Conservation (phyloP, 2,888 invertebrate genomes). For the Torymus tubicola region DNA sequence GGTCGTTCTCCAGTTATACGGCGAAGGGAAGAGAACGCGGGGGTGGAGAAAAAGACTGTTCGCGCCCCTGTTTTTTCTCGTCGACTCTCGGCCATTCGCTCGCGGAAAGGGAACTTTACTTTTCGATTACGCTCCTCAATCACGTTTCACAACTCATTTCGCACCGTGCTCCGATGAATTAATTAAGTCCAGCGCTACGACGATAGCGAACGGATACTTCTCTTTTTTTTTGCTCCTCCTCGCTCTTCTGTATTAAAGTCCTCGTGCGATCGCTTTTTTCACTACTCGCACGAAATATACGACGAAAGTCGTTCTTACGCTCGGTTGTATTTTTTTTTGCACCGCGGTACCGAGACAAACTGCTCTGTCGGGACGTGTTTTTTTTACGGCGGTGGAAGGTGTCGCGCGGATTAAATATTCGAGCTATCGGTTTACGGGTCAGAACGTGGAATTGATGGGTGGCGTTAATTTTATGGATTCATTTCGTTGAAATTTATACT, state of each 20-base stretch:
- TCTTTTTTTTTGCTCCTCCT: constrained; percentile 4
- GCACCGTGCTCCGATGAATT: constrained; percentile 52
- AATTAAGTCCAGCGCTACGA: constrained; percentile 44
- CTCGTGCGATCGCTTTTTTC: background rate
- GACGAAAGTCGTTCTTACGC: too few species aligned
- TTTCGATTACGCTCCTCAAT: constrained; percentile 60
- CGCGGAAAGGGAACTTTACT: constrained; percentile 47
- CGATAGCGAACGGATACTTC: too few species aligned
- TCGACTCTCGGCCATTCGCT: constrained; percentile 20
- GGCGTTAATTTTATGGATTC: constrained; percentile 21
- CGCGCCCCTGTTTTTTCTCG: background rate
- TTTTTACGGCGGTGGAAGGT: background rate
- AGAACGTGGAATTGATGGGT: constrained; percentile 5
- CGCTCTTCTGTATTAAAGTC: constrained; percentile 14
- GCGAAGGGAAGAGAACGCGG: background rate
- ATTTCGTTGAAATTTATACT: background rate
- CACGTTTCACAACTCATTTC: constrained; percentile 60
- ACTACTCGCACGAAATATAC: too few species aligned
- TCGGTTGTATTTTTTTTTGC: too few species aligned
- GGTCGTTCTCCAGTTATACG: constrained; percentile 4
- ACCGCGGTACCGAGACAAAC: background rate
- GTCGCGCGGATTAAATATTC: constrained; percentile 28
- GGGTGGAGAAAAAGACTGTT: background rate
- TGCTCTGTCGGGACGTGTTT: background rate
- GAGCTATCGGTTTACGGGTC: constrained; percentile 10